Evolutionary conservation across 2,888 invertebrate genomes (phyloP).

Genomic region (Dryadula phaetusa): DNA sequence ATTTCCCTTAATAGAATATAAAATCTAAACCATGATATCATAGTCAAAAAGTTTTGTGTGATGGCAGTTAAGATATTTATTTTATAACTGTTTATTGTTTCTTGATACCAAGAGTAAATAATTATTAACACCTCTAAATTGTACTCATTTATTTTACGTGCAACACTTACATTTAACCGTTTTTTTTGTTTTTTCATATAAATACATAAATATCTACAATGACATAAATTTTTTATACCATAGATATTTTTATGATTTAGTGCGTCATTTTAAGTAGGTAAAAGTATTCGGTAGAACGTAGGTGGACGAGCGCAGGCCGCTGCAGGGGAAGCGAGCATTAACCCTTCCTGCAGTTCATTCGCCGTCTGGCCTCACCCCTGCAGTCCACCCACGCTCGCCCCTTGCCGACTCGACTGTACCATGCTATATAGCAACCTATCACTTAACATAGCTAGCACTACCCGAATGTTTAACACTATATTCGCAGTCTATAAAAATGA

Average conservation of each 20-base stretch:
- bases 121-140: no score
- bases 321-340: conserved; percentile 84
- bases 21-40: no score
- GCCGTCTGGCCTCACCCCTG: conserved; percentile 85
- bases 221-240: neutral
- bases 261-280: conserved; percentile 47
- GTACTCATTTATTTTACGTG: no score
- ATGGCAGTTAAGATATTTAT: no score
- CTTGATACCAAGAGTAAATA: no score
- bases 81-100: no score
- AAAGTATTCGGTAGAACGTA: conserved; percentile 57
- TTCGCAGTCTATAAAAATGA: conserved; percentile 5
- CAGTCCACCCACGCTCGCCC: conserved; percentile 63
- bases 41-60: no score
- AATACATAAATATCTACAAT: neutral
- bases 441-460: conserved; percentile 42
- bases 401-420: conserved; percentile 67
- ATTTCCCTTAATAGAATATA: no score
- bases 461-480: conserved; percentile 24
- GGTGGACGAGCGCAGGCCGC: conserved; percentile 74
- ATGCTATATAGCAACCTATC: conserved; percentile 65
- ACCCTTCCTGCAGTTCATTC: conserved; percentile 86
- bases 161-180: no score
- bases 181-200: no score
- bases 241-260: conserved; percentile 7